Base-by-base conservation (phyloP, 2,113 vertebrate genomes). In the Hippolais icterina region DNA sequence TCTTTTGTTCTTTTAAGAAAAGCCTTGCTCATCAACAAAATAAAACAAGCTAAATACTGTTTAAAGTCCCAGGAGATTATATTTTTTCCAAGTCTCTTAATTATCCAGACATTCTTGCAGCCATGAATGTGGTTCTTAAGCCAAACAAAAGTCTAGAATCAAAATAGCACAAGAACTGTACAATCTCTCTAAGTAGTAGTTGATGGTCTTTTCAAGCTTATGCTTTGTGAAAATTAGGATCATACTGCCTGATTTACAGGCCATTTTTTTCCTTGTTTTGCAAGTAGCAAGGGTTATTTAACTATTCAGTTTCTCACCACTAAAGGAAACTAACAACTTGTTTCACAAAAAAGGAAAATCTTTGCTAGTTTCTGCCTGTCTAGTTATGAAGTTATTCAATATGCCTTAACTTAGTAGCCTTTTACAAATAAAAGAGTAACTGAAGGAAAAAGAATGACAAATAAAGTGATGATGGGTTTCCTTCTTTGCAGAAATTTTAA, bases 111-210 rank as follows among this genome's bases (percentile, higher is more conserved):
- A 87, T 87, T 85, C 52, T 72, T 90, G 27, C 37, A 87, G 52
- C 72, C 54, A 79, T 93, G 85, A 96, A 90, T 93, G 61, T 64
- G 44, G 42, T 69, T 95, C 60, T 90, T 89, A 65, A 88, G 94
- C 89, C 94, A 96, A 97, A 92, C 39, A 96, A 90, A 95, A 95
- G 85, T 97, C 94, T 96, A 93, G 90, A 95, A 88, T 83, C 64
- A 90, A 96, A 97, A 93, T 79, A 95, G 61, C 57, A 81, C 39
- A 28, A 87, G 71, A 95, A 76, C 65, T 39, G 63, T 77, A 56
- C 41, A 75, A 47, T 72, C 28, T 83, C 20, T 42, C 25, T 28
- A 46, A 83, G 18, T 33, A 79, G 5, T 33, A 15, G 44, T 11
- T 80, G 82, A 64, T 37, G 70, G 7, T 52, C 18, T 87, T 87